Base-by-base conservation (phyloP, 2,888 invertebrate species). In the Callyntrura guangdongensis region DNA sequence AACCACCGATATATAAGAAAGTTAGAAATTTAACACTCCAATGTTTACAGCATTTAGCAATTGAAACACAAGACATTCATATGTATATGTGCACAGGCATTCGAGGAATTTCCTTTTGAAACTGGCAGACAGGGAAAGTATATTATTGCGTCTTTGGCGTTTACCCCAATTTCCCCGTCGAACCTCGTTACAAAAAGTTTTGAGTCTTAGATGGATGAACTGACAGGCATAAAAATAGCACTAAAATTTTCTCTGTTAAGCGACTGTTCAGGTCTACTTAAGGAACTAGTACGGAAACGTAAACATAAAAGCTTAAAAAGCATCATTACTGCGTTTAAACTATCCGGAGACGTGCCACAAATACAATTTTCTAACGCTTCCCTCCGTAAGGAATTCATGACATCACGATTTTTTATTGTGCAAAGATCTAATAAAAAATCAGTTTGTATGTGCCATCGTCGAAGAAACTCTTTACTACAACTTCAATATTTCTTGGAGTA, bases 321-420 rank as follows among this genome's bases (percentile, higher is more conserved):
- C 82, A n/a, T 69, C 59, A 56, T 88, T 88, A 88, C 79, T 69
- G 20, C 69, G 82, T 69, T 87, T 88, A 82, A 79, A 82, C 45
- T 88, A 82, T 88, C 53, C 27, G 17, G 27, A 49, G 47, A 88
- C 82, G 88, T 88, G 88, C 82, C 82, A 53, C 79, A 87, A 87
- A 87, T 77, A 61, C 81, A 86, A 86, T 87, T 67, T 86, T 61
- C 61, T 8, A 53, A 53, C 53, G 14, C 53, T 53, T 53, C 56
- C n/a, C n/a, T n/a, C n/a, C n/a, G n/a, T n/a, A 72, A 45, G 74
- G 53, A 59, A 59, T 77, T 47, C 74, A 77, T 77, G 74, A 77
- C 74, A 77, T 77, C 53, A 77, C 74, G 74, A 27, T 59, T 59
- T 49, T 56, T 81, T 61, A 81, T 77, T 77, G 53, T 77, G 14